A percentile compares a stretch with the other conserved stretches of the same genome.
phyloP scores from a whole-genome alignment of 2,888 invertebrate genomes.

The Aricia artaxerxes region DNA sequence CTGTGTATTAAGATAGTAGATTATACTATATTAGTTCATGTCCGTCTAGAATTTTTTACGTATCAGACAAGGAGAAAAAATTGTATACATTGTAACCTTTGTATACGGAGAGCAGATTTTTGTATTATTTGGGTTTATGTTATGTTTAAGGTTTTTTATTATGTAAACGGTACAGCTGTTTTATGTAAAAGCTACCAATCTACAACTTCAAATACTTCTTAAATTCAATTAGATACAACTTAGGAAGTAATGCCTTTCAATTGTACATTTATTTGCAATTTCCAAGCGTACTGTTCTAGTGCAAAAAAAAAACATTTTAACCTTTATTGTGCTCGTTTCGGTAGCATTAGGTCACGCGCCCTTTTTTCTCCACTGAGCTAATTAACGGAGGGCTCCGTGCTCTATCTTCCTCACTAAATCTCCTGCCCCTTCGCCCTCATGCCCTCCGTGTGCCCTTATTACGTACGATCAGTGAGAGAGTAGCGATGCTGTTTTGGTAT shows the following conservation, averaged over 20 bases:
- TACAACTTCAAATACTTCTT: not conserved
- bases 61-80: too few relatives aligned
- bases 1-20: too few relatives aligned
- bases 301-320: slow-evolving; percentile 10
- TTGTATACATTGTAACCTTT: too few relatives aligned
- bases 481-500: not conserved
- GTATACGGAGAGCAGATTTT: too few relatives aligned
- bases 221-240: not conserved
- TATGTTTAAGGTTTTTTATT: too few relatives aligned
- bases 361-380: slow-evolving; percentile 42
- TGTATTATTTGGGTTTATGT: too few relatives aligned
- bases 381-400: slow-evolving; percentile 45
- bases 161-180: too few relatives aligned
- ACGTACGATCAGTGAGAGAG: not conserved
- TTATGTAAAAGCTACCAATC: too few relatives aligned
- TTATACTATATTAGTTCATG: too few relatives aligned
- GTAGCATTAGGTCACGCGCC: slow-evolving; percentile 40
- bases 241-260: not conserved
- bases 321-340: slow-evolving; percentile 28
- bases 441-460: slow-evolving; percentile 11
- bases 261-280: not conserved
- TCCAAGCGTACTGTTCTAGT: not conserved
- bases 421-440: slow-evolving; percentile 13
- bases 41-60: too few relatives aligned
- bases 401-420: slow-evolving; percentile 41